Percentiles rank a stretch among this genome's conserved stretches.
These are phyloP conservation scores for Diadophis punctatus DNA, from an alignment of 2,113 vertebrate species.

Conservation along the genomic window DNA sequence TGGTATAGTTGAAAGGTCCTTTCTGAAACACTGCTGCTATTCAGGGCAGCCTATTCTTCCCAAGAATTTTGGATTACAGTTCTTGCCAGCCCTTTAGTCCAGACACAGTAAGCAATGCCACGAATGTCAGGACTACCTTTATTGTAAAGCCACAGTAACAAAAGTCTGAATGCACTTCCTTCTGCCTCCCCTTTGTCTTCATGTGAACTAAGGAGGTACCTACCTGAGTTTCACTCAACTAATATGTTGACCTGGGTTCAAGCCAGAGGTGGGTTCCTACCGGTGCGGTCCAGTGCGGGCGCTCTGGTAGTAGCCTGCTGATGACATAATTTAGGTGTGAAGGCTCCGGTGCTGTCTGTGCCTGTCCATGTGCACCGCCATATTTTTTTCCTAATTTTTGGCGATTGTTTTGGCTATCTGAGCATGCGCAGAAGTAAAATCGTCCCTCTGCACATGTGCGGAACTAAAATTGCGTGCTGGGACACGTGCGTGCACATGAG, in stretches of 20 bases:
- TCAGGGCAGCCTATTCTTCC: not conserved
- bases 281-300: no score
- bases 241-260: not conserved
- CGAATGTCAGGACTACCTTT: not conserved
- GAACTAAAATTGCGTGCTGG: no score
- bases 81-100: not conserved
- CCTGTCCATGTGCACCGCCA: no score
- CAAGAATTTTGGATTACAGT: not conserved
- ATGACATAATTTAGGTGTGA: no score
- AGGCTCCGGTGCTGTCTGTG: no score
- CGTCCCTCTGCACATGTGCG: no score
- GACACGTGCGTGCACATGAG: no score
- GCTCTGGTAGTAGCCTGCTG: no score
- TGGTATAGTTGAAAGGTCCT: not conserved
- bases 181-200: not conserved
- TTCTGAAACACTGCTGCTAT: not conserved
- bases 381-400: no score
- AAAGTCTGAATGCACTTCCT: not conserved
- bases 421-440: no score
- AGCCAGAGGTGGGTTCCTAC: no score
- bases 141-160: not conserved
- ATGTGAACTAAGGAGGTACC: not conserved
- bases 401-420: no score
- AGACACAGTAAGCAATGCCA: not conserved
- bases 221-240: not conserved